Evolutionary conservation across 23 tunicate genomes (phyloP).

Genomic region (Trididemnum miniatum): DNA sequence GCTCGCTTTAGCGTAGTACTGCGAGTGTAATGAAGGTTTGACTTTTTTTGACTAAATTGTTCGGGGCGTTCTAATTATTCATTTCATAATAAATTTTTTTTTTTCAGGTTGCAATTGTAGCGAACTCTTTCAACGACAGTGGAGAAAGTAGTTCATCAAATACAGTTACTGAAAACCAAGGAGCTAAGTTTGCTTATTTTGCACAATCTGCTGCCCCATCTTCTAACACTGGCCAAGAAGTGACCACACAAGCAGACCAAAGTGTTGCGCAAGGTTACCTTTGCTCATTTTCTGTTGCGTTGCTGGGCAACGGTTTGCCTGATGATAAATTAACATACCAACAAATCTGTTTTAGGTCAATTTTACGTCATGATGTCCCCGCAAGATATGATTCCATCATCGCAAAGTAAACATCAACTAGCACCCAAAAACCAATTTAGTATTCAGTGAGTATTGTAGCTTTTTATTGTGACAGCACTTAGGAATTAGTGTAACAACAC

Average conservation of each 20-base stretch:
- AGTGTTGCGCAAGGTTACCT: conserved; percentile 49
- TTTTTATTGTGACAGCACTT: too few relatives aligned
- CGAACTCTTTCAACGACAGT: conserved; percentile 58
- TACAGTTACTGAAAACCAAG: conserved; percentile 30
- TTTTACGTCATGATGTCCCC: conserved; percentile 96
- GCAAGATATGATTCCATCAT: conserved; percentile 74
- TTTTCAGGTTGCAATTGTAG: conserved; percentile 75
- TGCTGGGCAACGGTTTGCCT: too few relatives aligned
- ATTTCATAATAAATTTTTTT: too few relatives aligned
- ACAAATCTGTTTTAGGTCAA: conserved; percentile 71
- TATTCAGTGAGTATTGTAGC: conserved; percentile 62
- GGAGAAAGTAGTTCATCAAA: conserved; percentile 30
- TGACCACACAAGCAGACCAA: conserved; percentile 28
- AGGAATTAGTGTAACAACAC: too few relatives aligned
- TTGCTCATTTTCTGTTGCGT: too few relatives aligned
- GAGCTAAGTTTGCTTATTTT: conserved; percentile 69
- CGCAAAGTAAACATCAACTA: conserved; percentile 19
- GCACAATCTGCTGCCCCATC: conserved; percentile 10
- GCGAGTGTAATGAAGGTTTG: too few relatives aligned
- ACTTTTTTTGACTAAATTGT: too few relatives aligned
- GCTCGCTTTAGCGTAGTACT: too few relatives aligned
- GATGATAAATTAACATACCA: too few relatives aligned
- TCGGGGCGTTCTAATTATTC: too few relatives aligned
- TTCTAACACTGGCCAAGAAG: conserved; percentile 33
- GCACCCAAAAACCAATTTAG: conserved; percentile 53